Percentiles rank a stretch among this genome's conserved stretches.
Evolutionary conservation across 2,113 vertebrate genomes (phyloP).

Genomic region (Notarius quadriscutis): DNA sequence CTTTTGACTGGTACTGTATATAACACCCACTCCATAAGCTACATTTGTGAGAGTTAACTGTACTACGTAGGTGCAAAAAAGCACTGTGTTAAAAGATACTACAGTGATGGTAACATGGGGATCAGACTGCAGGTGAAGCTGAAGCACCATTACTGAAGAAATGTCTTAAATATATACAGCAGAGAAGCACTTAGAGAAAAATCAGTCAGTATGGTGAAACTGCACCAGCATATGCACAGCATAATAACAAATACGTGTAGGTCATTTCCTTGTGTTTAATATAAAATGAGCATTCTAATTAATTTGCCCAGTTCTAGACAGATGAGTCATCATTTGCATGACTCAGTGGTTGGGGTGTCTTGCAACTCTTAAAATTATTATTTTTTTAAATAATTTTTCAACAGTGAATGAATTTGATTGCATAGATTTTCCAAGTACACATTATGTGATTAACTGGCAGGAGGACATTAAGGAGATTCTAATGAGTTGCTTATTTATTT

Average conservation of each 20-base stretch:
- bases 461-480: not conserved
- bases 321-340: not conserved
- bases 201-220: not conserved
- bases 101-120: not conserved
- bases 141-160: not conserved
- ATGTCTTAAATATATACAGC: not conserved
- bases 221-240: not conserved
- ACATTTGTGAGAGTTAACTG: not conserved
- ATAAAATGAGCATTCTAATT: not conserved
- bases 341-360: not conserved
- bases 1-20: no score
- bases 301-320: not conserved
- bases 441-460: not conserved
- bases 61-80: not conserved
- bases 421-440: not conserved
- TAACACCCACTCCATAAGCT: not conserved
- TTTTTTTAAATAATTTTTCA: not conserved
- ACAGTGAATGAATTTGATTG: not conserved
- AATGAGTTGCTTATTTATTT: not conserved
- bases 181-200: not conserved
- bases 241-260: not conserved
- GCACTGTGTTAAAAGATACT: not conserved
- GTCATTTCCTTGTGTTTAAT: not conserved
- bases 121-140: conserved; percentile 1
- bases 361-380: not conserved